Evolutionary conservation across 2,888 invertebrate species (phyloP).

Genomic region (Torymus tubicola): DNA sequence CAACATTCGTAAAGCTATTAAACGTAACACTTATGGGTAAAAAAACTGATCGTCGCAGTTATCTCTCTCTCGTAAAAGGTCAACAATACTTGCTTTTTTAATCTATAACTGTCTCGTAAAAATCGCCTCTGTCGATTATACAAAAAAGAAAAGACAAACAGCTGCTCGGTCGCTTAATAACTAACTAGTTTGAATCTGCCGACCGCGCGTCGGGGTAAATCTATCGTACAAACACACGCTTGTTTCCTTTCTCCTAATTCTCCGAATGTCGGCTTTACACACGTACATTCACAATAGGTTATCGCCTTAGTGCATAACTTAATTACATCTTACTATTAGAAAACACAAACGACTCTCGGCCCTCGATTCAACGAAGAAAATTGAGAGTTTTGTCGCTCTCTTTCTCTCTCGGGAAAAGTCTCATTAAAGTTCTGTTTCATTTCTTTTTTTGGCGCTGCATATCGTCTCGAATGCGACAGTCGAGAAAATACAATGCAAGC

Average conservation of each 20-base stretch:
- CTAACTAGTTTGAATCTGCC: constrained; percentile 26
- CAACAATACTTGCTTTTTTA: constrained; percentile 45
- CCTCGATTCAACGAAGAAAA: not conserved
- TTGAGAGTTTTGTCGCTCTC: not conserved
- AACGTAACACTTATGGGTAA: constrained; percentile 53
- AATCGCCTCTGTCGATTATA: constrained; percentile 18
- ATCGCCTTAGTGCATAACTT: constrained; percentile 5
- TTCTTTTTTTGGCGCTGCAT: not conserved
- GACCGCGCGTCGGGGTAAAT: constrained; percentile 34
- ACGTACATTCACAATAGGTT: not conserved
- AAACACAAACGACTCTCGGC: constrained; percentile 21
- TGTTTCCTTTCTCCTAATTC: not conserved
- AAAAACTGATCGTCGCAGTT: constrained; percentile 37
- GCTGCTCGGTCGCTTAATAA: constrained; percentile 5
- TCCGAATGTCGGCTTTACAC: constrained; percentile 29
- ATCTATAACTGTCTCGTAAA: constrained; percentile 25
- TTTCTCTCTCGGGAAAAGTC: constrained; percentile 16
- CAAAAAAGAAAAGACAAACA: constrained; percentile 17
- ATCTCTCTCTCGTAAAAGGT: constrained; percentile 21
- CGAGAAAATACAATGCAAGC: constrained; percentile 13
- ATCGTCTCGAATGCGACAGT: not conserved
- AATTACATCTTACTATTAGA: constrained; percentile 13
- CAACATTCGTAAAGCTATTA: constrained; percentile 59
- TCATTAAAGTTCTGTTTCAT: not conserved
- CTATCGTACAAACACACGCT: constrained; percentile 28